Percentiles rank a stretch among this genome's conserved stretches.
Evolutionary conservation across 2,888 invertebrate genomes (phyloP).

Genomic region (Synergus gifuensis): DNA sequence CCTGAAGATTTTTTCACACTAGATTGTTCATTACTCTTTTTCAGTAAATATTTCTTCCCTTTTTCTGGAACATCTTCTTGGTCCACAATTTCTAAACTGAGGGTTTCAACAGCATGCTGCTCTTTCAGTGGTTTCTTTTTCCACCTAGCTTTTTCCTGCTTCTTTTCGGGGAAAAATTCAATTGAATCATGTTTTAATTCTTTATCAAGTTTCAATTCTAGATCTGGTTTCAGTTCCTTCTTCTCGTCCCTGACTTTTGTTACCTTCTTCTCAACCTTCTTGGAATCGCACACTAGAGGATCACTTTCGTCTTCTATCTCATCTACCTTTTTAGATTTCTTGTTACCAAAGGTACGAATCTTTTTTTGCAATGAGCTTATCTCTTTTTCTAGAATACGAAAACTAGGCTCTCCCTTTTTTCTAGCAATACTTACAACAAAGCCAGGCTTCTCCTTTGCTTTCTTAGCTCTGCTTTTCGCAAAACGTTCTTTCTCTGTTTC

Average conservation of each 20-base stretch:
- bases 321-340: constrained; percentile 54
- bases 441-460: constrained; percentile 29
- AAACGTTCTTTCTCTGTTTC: constrained; percentile 5
- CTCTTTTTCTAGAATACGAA: constrained; percentile 71
- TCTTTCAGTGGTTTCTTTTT: constrained; percentile 56
- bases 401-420: constrained; percentile 66
- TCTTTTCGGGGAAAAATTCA: constrained; percentile 18
- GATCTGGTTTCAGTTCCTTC: constrained; percentile 42
- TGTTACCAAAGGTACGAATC: constrained; percentile 66
- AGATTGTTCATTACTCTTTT: constrained; percentile 51
- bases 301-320: constrained; percentile 50
- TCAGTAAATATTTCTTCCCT: constrained; percentile 49
- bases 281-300: not conserved
- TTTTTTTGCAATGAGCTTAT: constrained; percentile 69
- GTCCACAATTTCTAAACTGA: constrained; percentile 69
- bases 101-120: constrained; percentile 59
- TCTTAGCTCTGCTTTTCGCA: constrained; percentile 40
- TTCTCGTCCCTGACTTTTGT: constrained; percentile 45
- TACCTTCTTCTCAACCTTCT: constrained; percentile 53
- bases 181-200: not conserved
- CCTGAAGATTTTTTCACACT: constrained; percentile 8
- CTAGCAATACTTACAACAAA: not conserved
- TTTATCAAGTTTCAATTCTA: constrained; percentile 46
- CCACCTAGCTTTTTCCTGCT: constrained; percentile 43
- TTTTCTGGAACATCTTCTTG: constrained; percentile 64